phyloP scores from a whole-genome alignment of 2,797 vertebrate species.

The Halcyon badia region DNA sequence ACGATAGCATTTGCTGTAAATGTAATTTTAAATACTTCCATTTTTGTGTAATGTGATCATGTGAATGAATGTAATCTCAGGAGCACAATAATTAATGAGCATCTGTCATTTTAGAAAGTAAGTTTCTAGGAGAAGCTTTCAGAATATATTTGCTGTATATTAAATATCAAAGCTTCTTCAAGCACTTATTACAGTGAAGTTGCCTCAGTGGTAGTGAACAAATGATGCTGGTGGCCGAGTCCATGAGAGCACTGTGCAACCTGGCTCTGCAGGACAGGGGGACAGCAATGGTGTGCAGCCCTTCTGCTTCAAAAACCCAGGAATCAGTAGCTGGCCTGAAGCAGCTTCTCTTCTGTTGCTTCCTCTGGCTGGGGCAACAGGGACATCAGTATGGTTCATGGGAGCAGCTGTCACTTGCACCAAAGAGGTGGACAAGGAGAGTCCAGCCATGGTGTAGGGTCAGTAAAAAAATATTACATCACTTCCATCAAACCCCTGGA shows the following conservation, averaged over 20 bases:
- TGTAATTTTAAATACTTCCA: background rate
- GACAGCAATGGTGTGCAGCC: background rate
- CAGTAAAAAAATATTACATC: background rate
- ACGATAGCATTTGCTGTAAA: background rate
- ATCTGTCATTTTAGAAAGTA: background rate
- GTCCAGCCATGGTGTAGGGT: background rate
- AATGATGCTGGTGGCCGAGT: background rate
- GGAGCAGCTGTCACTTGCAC: background rate
- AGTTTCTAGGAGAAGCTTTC: background rate
- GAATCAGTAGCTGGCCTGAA: background rate
- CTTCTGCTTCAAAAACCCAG: background rate
- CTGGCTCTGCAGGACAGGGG: background rate
- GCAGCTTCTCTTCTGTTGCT: background rate
- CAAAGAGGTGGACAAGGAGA: accelerated
- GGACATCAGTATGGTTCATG: accelerated
- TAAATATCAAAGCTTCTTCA: background rate
- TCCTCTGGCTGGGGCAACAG: accelerated
- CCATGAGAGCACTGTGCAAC: accelerated
- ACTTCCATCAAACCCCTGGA: background rate
- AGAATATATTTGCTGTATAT: background rate
- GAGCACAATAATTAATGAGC: background rate
- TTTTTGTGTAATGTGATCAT: background rate
- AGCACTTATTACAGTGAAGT: background rate
- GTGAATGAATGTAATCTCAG: background rate
- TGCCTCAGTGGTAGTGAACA: background rate